Base-by-base conservation (phyloP, 2,888 invertebrate species). In the Isoperla grammatica region DNA sequence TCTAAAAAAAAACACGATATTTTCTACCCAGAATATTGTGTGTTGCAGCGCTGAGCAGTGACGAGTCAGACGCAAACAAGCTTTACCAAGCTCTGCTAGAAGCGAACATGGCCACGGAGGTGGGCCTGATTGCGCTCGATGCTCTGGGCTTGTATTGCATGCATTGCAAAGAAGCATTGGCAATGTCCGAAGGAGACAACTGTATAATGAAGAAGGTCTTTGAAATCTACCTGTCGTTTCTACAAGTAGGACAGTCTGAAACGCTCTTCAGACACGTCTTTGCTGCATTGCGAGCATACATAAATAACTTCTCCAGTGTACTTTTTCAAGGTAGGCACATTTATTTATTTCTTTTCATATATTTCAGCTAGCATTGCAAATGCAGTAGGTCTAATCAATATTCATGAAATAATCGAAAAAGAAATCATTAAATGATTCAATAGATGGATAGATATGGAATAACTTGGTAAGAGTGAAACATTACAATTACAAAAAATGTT, bases 231-330 rank as follows among this genome's bases (percentile, higher is more conserved):
- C 74, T 96, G 56, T 84, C 86, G n/a, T 86, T 95, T 67, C 79
- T 96, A 56, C 89, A 90, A 75, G 81, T 88, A 43, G 90, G 93
- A 1, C 96, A 96, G 72, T 95, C 95, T 48, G 96, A 97, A 73
- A 85, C 83, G 2, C 78, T 97, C 48, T 87, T 94, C 67, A 87
- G 88, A 68, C 96, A 97, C 70, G 85, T 95, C 17, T 95, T 97
- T 73, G 95, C 95, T 1, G 89, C 94, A 0, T 76, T 97, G 53
- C 81, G 96, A 65, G 89, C 93, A 0, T 96, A 95, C 71, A 89
- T 97, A 60, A 95, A 93, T 72, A 89, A 92, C 75, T 93, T 90
- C 71, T 88, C 92, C 0, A 79, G 85, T 59, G 86, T 88, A 2
- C 75, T 93, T 49, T 94, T 92, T 75, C 87, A 90, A 82, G 91